Conservation (phyloP, 2,113 vertebrate species). For the Lynx canadensis region DNA sequence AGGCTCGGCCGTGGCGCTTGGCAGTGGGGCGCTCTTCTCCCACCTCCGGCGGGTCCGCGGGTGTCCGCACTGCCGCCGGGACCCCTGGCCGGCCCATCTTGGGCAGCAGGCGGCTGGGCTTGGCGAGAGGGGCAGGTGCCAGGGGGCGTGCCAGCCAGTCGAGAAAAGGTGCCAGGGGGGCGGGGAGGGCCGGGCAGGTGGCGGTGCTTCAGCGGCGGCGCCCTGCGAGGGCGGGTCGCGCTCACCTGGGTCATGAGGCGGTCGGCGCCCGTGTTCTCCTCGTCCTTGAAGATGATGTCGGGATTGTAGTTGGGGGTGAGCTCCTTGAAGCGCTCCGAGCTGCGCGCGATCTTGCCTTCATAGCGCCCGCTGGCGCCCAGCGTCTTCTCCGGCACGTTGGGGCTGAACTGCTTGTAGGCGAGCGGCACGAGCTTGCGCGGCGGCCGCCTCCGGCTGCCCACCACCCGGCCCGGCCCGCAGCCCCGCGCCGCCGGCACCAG, state of each 20-base stretch:
- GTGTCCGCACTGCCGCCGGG: neutral
- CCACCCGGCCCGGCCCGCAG: slow-evolving; percentile 97
- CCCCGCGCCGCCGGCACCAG: slow-evolving; percentile 91
- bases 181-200: slow-evolving; percentile 68
- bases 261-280: slow-evolving; percentile 98
- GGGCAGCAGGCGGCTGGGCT: slow-evolving; percentile 28
- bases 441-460: slow-evolving; percentile 94
- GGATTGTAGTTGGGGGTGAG: slow-evolving; percentile 98
- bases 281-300: slow-evolving; percentile 99
- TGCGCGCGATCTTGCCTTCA: slow-evolving; percentile 96
- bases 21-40: slow-evolving; percentile 32
- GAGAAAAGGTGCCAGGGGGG: slow-evolving; percentile 68
- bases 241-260: slow-evolving; percentile 98
- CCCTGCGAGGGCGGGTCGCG: slow-evolving; percentile 52
- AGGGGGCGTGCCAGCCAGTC: slow-evolving; percentile 74
- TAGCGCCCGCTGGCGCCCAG: slow-evolving; percentile 96
- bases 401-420: slow-evolving; percentile 87
- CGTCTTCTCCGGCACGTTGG: slow-evolving; percentile 98
- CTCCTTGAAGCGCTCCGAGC: slow-evolving; percentile 96
- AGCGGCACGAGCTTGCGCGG: slow-evolving; percentile 96
- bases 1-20: neutral
- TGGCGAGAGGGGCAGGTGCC: slow-evolving; percentile 75
- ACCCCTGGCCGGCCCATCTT: slow-evolving; percentile 31
- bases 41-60: neutral
- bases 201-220: slow-evolving; percentile 70